Conservation (phyloP, 2,797 vertebrate genomes). For the Clamator glandarius region DNA sequence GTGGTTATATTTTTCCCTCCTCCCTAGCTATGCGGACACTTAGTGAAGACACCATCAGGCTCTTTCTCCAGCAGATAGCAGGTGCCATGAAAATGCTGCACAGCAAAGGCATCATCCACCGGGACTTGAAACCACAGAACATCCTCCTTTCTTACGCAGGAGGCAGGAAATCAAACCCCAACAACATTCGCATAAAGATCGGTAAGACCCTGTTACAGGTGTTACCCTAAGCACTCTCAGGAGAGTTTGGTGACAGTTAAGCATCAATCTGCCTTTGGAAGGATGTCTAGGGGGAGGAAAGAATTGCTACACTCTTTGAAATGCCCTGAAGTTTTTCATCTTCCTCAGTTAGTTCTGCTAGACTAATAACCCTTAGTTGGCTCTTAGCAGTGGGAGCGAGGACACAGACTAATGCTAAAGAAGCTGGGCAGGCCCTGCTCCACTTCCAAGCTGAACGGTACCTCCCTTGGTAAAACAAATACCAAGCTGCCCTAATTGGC, state of each 20-base stretch:
- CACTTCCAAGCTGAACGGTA: background rate
- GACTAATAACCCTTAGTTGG: background rate
- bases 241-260: background rate
- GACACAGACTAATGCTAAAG: background rate
- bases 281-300: background rate
- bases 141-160: slow-evolving; percentile 89
- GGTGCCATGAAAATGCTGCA: slow-evolving; percentile 93
- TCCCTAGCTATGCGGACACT: slow-evolving; percentile 89
- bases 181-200: slow-evolving; percentile 92
- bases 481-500: background rate
- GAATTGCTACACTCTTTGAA: background rate
- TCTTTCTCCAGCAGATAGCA: slow-evolving; percentile 95
- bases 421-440: background rate
- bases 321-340: background rate
- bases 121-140: slow-evolving; percentile 97
- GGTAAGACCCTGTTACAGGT: slow-evolving; percentile 71
- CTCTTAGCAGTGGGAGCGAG: background rate
- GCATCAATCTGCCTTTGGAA: background rate
- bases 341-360: background rate
- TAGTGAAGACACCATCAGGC: slow-evolving; percentile 95
- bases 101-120: slow-evolving; percentile 94
- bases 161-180: slow-evolving; percentile 87
- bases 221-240: rapidly evolving
- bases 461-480: background rate
- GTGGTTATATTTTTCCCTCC: background rate